Evolutionary conservation across 1,140 invertebrate species (phyloP), one percentile per base, ranked within the genome.

Genomic region (Onthophagus taurus): DNA sequence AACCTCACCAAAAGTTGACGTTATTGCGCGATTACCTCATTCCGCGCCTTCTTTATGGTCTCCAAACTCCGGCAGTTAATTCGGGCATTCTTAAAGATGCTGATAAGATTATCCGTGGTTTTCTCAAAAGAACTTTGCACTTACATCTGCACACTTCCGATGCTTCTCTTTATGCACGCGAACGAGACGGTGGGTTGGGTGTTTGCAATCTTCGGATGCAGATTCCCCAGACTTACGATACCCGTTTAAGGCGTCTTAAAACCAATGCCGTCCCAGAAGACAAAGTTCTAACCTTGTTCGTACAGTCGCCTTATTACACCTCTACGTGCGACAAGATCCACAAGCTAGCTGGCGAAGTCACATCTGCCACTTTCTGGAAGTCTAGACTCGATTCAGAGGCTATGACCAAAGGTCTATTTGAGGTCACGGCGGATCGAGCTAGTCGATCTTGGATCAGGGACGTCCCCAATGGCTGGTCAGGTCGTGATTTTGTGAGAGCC

Each of bases 1-100:
- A 50, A 29, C 45, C 45, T 2, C 35, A 47, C 16, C 49, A 48
- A 37, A 37, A 44, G 21, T 23, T 37, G 1, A 21, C 14, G 2
- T 8, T 48, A 5, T 2, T 44, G 3, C 37, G 42, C 9, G 14
- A 31, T 4, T 19, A 31, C 11, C 18, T 30, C 2, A 13, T 31
- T 1, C 11, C 34, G 8, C 2, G 13, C 6, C 13, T 42, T 13
- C 16, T 8, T 2, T 21, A 33, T 9, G 12, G 34, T 5, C 18
- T 31, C 2, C 14, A 29, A 11, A 29, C 5, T 11, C 33, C 31
- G 13, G 9, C n/a, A 6, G n/a, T 45, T 24, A 14, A 5, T 19
- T 3, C 4, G 8, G 37, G 29, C 5, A 11, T 23, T 1, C 34
- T 43, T 5, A 39, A 18, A 7, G 26, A 33, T 2, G n/a, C 35